Percentiles rank a stretch among this genome's conserved stretches.
Evolutionary conservation across 2,113 vertebrate genomes (phyloP).

Genomic region (Antechinus stuartii): DNA sequence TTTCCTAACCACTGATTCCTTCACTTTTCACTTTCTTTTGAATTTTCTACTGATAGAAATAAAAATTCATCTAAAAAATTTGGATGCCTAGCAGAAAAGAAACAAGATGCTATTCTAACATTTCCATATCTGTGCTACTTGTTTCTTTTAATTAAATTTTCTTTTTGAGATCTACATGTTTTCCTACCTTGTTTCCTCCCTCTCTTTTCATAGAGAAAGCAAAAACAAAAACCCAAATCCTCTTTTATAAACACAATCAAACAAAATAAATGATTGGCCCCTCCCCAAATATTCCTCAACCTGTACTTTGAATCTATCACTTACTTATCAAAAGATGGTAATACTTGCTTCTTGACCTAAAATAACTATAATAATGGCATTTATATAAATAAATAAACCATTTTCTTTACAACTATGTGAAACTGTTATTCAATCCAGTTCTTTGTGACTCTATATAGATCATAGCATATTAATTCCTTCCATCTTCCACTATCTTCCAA

Average conservation of each 20-base stretch:
- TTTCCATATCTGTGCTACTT: not conserved
- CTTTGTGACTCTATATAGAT: too few relatives aligned
- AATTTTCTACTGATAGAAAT: not conserved
- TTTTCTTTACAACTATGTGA: not conserved
- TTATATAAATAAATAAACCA: not conserved
- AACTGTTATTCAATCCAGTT: too few relatives aligned
- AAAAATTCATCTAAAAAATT: not conserved
- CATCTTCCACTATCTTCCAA: too few relatives aligned
- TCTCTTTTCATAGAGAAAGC: not conserved
- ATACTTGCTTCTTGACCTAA: not conserved
- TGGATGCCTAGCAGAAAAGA: slow-evolving; percentile 15
- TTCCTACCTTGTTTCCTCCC: too few relatives aligned
- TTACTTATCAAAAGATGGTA: not conserved
- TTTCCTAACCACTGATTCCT: not conserved
- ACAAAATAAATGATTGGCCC: not conserved
- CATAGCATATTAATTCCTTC: too few relatives aligned
- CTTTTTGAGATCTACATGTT: not conserved
- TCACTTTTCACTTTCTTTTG: not conserved
- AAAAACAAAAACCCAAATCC: not conserved
- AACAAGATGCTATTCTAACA: not conserved
- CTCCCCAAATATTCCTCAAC: not conserved
- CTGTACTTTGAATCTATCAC: not conserved
- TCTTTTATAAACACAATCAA: not conserved
- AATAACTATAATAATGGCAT: not conserved
- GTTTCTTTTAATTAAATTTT: not conserved